Percentiles rank a stretch among this genome's conserved stretches.
phyloP scores from a whole-genome alignment of 2,888 invertebrate species.

The Phorcus lineatus region DNA sequence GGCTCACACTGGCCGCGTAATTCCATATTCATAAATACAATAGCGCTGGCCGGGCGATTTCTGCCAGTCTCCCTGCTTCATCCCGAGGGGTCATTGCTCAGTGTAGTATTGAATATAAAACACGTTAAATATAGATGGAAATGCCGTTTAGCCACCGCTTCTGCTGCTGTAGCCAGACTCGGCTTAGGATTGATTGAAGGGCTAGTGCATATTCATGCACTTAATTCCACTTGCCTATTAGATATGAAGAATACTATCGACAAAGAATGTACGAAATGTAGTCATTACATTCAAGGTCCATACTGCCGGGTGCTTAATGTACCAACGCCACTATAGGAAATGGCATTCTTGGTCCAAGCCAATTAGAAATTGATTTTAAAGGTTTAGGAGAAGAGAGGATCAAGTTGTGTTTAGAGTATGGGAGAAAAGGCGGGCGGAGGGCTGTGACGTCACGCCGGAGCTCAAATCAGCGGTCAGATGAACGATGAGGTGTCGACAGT shows the following conservation, averaged over 20 bases:
- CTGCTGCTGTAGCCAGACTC: no score
- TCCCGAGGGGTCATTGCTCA: neutral
- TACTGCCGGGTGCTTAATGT: neutral
- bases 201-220: constrained; percentile 4
- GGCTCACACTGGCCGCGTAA: neutral
- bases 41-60: neutral
- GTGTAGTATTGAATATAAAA: constrained; percentile 7
- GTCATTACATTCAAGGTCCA: no score
- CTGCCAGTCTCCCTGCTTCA: neutral
- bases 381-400: neutral
- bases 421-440: neutral
- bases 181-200: neutral
- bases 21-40: constrained; percentile 7
- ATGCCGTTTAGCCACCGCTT: neutral
- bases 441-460: constrained; percentile 3
- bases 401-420: neutral
- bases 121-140: constrained; percentile 13
- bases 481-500: neutral
- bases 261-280: neutral
- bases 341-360: neutral
- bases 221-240: neutral
- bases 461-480: constrained; percentile 10
- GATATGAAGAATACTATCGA: neutral
- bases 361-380: constrained; percentile 10
- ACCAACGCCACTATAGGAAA: neutral